Evolutionary conservation across 1,140 invertebrate genomes (phyloP).

Genomic region (Eubasilissa regina): DNA sequence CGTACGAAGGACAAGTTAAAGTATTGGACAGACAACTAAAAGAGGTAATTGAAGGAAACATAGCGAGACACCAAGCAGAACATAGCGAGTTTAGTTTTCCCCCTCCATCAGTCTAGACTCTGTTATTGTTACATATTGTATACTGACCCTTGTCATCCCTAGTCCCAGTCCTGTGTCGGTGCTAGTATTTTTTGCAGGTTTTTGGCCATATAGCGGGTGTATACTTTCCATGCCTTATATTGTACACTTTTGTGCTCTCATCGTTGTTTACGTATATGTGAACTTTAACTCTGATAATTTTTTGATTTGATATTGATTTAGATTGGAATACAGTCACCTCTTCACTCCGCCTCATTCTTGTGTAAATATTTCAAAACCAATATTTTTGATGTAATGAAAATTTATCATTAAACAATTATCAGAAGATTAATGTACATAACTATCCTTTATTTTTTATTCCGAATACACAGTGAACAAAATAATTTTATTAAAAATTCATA

Average conservation of each 20-base stretch:
- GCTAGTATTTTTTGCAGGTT: slow-evolving; percentile 47
- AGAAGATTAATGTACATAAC: slow-evolving; percentile 27
- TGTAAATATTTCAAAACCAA: background rate
- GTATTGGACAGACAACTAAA: slow-evolving; percentile 92
- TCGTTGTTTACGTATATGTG: slow-evolving; percentile 11
- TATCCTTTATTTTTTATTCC: slow-evolving; percentile 19
- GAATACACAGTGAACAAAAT: slow-evolving; percentile 11
- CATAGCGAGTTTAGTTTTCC: slow-evolving; percentile 55
- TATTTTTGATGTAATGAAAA: background rate
- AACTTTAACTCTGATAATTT: slow-evolving; percentile 21
- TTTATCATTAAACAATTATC: slow-evolving; percentile 1
- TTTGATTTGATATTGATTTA: background rate
- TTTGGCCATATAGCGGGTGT: slow-evolving; percentile 28
- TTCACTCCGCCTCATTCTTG: background rate
- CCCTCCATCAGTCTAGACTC: slow-evolving; percentile 28
- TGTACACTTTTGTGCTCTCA: slow-evolving; percentile 33
- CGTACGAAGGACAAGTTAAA: slow-evolving; percentile 94
- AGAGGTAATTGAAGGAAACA: slow-evolving; percentile 81
- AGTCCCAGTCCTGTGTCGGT: slow-evolving; percentile 21
- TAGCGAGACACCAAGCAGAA: slow-evolving; percentile 34
- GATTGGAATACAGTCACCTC: too few species aligned
- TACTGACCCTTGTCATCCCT: background rate
- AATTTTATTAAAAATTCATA: background rate
- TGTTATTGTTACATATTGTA: slow-evolving; percentile 30
- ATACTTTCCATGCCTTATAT: slow-evolving; percentile 15